Conservation (phyloP, 2,113 vertebrate genomes). For the Loxodonta africana region DNA sequence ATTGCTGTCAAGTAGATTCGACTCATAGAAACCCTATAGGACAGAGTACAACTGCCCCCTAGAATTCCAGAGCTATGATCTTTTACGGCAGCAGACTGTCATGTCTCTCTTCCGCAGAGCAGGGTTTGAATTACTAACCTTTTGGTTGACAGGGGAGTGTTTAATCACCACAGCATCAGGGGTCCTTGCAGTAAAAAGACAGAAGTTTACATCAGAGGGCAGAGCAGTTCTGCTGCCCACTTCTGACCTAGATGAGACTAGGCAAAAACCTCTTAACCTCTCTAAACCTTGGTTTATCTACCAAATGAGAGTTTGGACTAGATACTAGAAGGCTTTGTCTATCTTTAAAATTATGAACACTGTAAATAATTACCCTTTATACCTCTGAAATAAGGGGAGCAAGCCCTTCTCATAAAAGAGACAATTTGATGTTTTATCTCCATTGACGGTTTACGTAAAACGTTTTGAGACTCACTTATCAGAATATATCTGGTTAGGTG, state of each 20-base stretch:
- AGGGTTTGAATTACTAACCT: not conserved
- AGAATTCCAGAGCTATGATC: not conserved
- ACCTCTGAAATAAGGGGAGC: not conserved
- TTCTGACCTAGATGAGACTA: not conserved
- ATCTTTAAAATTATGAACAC: not conserved
- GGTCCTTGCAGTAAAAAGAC: not conserved
- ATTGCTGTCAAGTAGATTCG: not conserved
- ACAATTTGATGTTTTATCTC: not conserved
- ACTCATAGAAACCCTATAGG: not conserved
- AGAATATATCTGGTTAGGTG: not conserved
- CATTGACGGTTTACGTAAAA: constrained; percentile 24
- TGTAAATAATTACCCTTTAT: not conserved
- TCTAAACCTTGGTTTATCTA: not conserved
- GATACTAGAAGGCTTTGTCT: not conserved
- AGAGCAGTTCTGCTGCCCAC: not conserved
- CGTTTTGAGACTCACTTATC: not conserved
- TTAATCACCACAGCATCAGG: not conserved
- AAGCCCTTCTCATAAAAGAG: not conserved
- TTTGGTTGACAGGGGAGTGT: not conserved
- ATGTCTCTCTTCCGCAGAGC: not conserved
- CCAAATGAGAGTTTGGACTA: not conserved
- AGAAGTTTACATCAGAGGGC: constrained; percentile 22
- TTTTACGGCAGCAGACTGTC: not conserved
- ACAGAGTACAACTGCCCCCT: not conserved
- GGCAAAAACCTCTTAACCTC: not conserved